Conservation (phyloP, 2,888 invertebrate genomes). For the Polydrusus cervinus region DNA sequence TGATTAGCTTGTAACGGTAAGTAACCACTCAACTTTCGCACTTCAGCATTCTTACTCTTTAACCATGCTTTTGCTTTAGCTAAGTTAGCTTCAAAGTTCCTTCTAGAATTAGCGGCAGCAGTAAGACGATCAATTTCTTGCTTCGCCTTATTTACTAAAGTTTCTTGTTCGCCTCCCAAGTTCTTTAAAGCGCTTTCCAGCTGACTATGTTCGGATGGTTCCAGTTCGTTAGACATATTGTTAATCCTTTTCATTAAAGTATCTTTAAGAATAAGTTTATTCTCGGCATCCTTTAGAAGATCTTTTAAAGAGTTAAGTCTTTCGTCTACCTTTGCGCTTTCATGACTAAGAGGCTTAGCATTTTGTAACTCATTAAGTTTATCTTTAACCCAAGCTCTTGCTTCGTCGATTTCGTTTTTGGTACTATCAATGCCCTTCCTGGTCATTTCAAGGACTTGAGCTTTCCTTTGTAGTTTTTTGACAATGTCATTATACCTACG, state of each 20-base stretch:
- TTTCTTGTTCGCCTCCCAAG: slow-evolving; percentile 83
- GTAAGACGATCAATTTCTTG: slow-evolving; percentile 83
- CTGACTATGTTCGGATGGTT: slow-evolving; percentile 87
- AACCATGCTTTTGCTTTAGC: slow-evolving; percentile 89
- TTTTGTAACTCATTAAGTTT: slow-evolving; percentile 80
- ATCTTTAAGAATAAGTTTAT: slow-evolving; percentile 87
- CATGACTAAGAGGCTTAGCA: slow-evolving; percentile 82
- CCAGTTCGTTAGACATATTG: slow-evolving; percentile 89
- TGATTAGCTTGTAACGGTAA: slow-evolving; percentile 86
- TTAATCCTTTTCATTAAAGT: slow-evolving; percentile 88
- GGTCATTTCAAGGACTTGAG: slow-evolving; percentile 88
- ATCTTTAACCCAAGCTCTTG: slow-evolving; percentile 86
- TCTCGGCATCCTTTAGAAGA: slow-evolving; percentile 87
- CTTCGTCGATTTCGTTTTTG: slow-evolving; percentile 84
- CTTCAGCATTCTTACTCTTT: slow-evolving; percentile 82
- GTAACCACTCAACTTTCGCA: slow-evolving; percentile 84
- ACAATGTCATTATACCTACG: slow-evolving; percentile 88
- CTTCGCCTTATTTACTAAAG: slow-evolving; percentile 81
- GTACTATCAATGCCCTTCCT: slow-evolving; percentile 89
- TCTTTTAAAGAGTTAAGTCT: slow-evolving; percentile 82
- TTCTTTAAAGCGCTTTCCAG: slow-evolving; percentile 83
- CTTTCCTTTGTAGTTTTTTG: slow-evolving; percentile 88
- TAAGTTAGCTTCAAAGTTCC: slow-evolving; percentile 84
- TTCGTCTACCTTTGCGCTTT: slow-evolving; percentile 85
- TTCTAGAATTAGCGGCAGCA: slow-evolving; percentile 81